A percentile compares a stretch with the other conserved stretches of the same genome.
These are phyloP conservation scores for Cotesia typhae DNA, from an alignment of 1,140 invertebrate species.

Conservation along the genomic window DNA sequence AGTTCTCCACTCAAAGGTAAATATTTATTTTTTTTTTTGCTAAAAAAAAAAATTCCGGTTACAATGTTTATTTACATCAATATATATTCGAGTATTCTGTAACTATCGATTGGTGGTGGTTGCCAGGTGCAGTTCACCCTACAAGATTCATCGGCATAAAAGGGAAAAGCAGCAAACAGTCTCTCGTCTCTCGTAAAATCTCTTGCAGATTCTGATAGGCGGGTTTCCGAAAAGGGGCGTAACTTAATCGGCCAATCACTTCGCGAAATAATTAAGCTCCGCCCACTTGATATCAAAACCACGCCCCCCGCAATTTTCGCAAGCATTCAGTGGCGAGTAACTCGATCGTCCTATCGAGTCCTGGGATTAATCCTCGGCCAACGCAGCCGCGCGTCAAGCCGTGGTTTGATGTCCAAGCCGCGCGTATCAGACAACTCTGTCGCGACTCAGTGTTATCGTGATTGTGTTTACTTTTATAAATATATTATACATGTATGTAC, in stretches of 20 bases:
- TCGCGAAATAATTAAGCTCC: background rate
- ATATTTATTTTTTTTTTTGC: background rate
- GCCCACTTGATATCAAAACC: background rate
- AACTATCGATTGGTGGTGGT: slow-evolving; percentile 23
- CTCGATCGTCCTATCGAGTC: slow-evolving; percentile 5
- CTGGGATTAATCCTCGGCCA: slow-evolving; percentile 31
- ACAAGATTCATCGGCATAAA: slow-evolving; percentile 3
- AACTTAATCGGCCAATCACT: slow-evolving; percentile 2
- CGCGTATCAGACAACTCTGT: slow-evolving; percentile 28
- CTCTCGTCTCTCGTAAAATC: background rate
- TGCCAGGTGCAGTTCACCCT: slow-evolving; percentile 21
- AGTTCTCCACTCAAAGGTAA: background rate
- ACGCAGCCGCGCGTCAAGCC: slow-evolving; percentile 30
- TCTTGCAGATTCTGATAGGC: slow-evolving; percentile 1
- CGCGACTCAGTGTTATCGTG: slow-evolving; percentile 16
- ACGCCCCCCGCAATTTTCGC: background rate
- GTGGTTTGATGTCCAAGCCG: slow-evolving; percentile 27
- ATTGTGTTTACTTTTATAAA: background rate
- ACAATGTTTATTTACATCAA: slow-evolving; percentile 3
- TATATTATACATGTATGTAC: background rate
- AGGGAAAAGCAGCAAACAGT: slow-evolving; percentile 1
- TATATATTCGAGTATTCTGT: background rate
- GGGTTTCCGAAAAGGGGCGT: slow-evolving; percentile 6
- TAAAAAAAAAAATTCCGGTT: background rate
- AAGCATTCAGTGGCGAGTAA: background rate